Evolutionary conservation across 23 tunicate species (phyloP).

Genomic region (Trididemnum nubilum): DNA sequence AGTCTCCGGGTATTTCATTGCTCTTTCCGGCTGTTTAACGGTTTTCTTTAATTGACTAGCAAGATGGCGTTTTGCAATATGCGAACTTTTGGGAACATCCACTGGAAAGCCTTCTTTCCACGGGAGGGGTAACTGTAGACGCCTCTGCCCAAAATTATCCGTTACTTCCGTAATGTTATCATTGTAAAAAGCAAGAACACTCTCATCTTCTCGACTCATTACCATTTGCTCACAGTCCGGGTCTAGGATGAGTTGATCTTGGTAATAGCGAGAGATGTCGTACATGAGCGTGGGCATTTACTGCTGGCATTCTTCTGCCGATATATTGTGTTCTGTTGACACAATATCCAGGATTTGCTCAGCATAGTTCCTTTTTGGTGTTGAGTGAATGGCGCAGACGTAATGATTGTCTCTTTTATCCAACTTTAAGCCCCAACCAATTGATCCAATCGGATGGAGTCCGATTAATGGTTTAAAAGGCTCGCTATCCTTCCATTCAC

Average conservation of each 20-base stretch:
- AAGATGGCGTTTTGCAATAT: background rate
- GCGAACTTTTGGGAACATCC: background rate
- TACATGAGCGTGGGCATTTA: background rate
- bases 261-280: background rate
- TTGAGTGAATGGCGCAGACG: conserved; percentile 10
- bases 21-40: background rate
- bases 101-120: background rate
- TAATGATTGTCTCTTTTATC: background rate
- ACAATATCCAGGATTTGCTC: background rate
- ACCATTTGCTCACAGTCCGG: background rate
- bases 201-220: background rate
- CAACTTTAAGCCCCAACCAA: background rate
- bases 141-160: background rate
- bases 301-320: background rate
- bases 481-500: background rate
- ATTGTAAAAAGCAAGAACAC: background rate
- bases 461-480: background rate
- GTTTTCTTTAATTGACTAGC: background rate
- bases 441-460: background rate
- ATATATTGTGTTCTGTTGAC: background rate
- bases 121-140: conserved; percentile 7
- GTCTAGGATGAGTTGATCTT: background rate
- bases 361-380: background rate
- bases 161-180: background rate
- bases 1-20: background rate